Base-by-base conservation (phyloP, 1,140 invertebrate genomes). In the Hylaeus anthracinus region DNA sequence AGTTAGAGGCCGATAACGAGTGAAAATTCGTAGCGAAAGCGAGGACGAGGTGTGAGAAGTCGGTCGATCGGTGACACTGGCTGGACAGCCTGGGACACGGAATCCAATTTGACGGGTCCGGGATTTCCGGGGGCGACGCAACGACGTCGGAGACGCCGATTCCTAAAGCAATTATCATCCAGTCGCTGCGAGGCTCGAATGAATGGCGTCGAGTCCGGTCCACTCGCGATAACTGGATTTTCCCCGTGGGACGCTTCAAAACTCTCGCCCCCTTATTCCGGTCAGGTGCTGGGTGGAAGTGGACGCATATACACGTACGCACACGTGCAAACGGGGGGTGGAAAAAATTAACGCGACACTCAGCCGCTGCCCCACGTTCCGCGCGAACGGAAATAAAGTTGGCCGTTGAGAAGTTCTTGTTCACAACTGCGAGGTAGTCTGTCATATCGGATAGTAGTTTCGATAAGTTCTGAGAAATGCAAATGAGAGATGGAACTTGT, bases 161-260 rank as follows among this genome's bases (percentile, higher is more conserved):
- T 80, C 43, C 81, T 83, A 74, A 83, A 73, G 81, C 77, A 83
- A 83, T 83, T 83, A 80, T 83, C 71, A 79, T 74, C 56, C 64
- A 43, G 76, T 26, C 55, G 55, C 37, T 45, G 60, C n/a, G 55
- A 72, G 45, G 58, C 45, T 63, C 48, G 69, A 67, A 79, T 65
- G 81, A 72, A 72, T 69, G 56, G 67, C 66, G 76, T 56, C 26
- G 48, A 69, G 75, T 58, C 63, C 76, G 71, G 77, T 73, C 77
- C 77, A 80, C 75, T 69, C 75, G 65, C 63, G 81, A 83, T 83
- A 83, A 83, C 81, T 74, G 81, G 71, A 83, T 83, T 83, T 79
- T 71, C 41, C 78, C 70, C 51, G 77, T 26, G 78, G 78, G 65
- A 71, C 60, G 71, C 37, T 65, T 80, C 71, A 63, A 80, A 83